These are phyloP conservation scores for Neuroscelio doddi DNA, from an alignment of 2,888 invertebrate species.

Conservation along the genomic window DNA sequence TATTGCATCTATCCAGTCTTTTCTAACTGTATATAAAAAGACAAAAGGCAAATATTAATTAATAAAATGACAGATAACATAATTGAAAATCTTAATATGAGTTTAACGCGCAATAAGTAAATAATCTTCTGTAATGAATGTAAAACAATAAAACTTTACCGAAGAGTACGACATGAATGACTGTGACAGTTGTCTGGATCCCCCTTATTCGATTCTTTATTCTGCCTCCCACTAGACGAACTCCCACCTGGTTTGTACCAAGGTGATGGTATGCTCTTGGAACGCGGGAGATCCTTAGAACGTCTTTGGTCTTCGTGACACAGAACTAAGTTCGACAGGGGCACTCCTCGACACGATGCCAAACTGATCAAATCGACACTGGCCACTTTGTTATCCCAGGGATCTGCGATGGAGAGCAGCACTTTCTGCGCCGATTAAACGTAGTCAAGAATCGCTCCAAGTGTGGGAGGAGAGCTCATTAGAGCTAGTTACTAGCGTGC, in stretches of 20 bases:
- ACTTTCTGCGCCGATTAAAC: conserved; percentile 54
- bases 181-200: too few relatives aligned
- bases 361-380: conserved; percentile 65
- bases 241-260: conserved; percentile 63
- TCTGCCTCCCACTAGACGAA: conserved; percentile 19
- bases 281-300: conserved; percentile 18
- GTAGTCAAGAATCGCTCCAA: conserved; percentile 19
- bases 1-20: too few relatives aligned
- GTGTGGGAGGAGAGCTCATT: conserved; percentile 57
- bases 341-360: conserved; percentile 59
- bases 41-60: too few relatives aligned
- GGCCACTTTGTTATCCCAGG: conserved; percentile 68
- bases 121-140: too few relatives aligned
- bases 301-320: conserved; percentile 17
- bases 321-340: conserved; percentile 48
- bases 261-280: conserved; percentile 60
- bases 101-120: neutral
- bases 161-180: too few relatives aligned
- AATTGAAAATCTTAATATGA: too few relatives aligned
- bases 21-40: too few relatives aligned
- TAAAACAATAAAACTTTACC: too few relatives aligned
- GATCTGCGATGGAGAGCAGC: conserved; percentile 68
- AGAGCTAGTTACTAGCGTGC: conserved; percentile 54
- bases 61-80: too few relatives aligned
- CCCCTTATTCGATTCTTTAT: too few relatives aligned